A percentile compares a stretch with the other conserved stretches of the same genome.
Evolutionary conservation across 2,797 vertebrate genomes (phyloP).

Genomic region (Myotis planiceps): DNA sequence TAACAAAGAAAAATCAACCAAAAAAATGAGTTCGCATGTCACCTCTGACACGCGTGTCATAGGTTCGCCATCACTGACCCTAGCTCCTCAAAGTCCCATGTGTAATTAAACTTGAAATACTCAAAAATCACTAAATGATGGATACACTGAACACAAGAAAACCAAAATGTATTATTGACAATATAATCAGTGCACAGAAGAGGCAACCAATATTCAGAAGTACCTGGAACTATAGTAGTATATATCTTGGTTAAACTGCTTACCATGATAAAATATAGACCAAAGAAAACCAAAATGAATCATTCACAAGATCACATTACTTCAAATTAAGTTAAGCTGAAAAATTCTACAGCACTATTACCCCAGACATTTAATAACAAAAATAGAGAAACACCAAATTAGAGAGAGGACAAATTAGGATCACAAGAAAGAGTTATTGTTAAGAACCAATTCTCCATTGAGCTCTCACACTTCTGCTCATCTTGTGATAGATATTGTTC

Average conservation of each 20-base stretch:
- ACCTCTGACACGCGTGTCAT: too few species aligned
- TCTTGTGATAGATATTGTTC: background rate
- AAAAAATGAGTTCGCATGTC: too few species aligned
- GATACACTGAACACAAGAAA: background rate
- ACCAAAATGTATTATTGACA: background rate
- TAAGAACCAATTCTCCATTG: background rate
- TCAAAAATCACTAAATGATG: conserved; percentile 14
- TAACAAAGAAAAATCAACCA: too few species aligned
- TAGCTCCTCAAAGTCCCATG: background rate
- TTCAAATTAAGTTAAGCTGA: background rate
- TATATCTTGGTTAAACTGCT: background rate
- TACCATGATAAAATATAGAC: conserved; percentile 12
- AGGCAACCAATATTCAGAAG: background rate
- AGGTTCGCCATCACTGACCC: too few species aligned
- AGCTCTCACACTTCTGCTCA: background rate
- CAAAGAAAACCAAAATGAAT: background rate
- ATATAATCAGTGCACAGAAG: background rate
- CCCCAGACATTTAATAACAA: background rate
- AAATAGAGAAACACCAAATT: background rate
- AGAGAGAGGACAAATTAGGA: background rate
- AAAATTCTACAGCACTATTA: background rate
- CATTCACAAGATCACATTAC: background rate
- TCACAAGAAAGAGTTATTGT: background rate
- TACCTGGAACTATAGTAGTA: background rate
- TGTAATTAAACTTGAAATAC: conserved; percentile 42